These are phyloP conservation scores for Tyrophagus putrescentiae DNA, from an alignment of 1,140 invertebrate genomes.

Conservation along the genomic window DNA sequence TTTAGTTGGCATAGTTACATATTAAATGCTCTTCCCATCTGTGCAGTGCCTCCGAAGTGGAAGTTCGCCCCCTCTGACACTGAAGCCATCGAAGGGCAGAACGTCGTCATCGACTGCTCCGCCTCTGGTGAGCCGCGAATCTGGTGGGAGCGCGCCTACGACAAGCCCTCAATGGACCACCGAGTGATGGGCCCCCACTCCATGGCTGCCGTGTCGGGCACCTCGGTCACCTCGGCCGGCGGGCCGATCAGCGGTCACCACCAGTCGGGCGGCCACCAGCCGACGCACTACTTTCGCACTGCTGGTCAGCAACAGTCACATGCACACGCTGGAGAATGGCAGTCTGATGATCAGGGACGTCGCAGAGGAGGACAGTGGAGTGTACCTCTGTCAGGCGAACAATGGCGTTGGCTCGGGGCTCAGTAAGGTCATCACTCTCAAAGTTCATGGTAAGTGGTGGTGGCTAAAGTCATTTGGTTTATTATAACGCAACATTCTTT, in stretches of 20 bases:
- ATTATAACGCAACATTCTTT: too few relatives aligned
- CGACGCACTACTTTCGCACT: constrained; percentile 11
- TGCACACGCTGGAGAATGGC: constrained; percentile 35
- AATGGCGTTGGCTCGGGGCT: constrained; percentile 37
- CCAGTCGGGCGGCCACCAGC: background rate
- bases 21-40: background rate
- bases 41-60: constrained; percentile 40
- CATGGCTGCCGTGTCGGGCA: background rate
- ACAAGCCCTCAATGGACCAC: background rate
- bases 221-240: background rate
- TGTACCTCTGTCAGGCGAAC: constrained; percentile 37
- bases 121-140: constrained; percentile 39
- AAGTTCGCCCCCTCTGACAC: constrained; percentile 38
- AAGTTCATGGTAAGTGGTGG: constrained; percentile 35
- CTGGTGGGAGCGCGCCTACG: constrained; percentile 35
- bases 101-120: constrained; percentile 37
- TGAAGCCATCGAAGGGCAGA: constrained; percentile 35
- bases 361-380: constrained; percentile 33
- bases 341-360: constrained; percentile 34
- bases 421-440: constrained; percentile 37
- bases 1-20: constrained; percentile 8
- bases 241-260: too few relatives aligned
- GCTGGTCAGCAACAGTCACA: constrained; percentile 29
- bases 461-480: background rate
- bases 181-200: too few relatives aligned